A percentile compares a stretch with the other conserved stretches of the same genome.
Conservation (phyloP, 30 jellyfish, hydroid and myxozoan species). For the Clytia hemisphaerica region DNA sequence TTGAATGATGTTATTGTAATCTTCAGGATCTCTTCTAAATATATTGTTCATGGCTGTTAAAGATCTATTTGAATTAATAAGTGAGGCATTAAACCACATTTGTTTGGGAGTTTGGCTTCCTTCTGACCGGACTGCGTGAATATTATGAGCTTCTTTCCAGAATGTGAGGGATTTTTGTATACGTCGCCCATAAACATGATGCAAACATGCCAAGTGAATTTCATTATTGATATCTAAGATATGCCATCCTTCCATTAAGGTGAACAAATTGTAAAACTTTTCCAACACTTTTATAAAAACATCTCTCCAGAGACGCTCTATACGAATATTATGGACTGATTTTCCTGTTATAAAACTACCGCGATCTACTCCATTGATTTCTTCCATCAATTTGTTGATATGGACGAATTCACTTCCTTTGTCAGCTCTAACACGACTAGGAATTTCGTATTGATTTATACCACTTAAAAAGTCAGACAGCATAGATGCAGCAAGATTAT, state of each 20-base stretch:
- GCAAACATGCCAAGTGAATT: slow-evolving; percentile 14
- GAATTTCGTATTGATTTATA: slow-evolving; percentile 8
- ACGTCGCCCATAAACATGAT: slow-evolving; percentile 4
- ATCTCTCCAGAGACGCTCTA: slow-evolving; percentile 30
- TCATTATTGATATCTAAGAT: slow-evolving; percentile 11
- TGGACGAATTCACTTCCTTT: slow-evolving; percentile 8
- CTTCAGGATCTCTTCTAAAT: slow-evolving; percentile 4
- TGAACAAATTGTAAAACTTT: slow-evolving; percentile 14
- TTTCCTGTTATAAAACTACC: slow-evolving; percentile 19
- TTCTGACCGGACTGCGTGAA: slow-evolving; percentile 29
- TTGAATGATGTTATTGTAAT: not conserved
- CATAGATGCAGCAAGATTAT: slow-evolving; percentile 18
- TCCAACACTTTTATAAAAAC: slow-evolving; percentile 29
- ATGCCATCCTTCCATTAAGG: slow-evolving; percentile 15
- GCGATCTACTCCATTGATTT: slow-evolving; percentile 15
- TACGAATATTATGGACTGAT: slow-evolving; percentile 25
- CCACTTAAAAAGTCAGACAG: slow-evolving; percentile 3
- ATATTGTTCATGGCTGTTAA: slow-evolving; percentile 17
- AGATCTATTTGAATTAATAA: not conserved
- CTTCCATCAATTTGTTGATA: slow-evolving; percentile 17
- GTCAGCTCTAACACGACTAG: slow-evolving; percentile 20
- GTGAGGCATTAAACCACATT: slow-evolving; percentile 7
- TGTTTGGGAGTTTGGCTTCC: slow-evolving; percentile 19
- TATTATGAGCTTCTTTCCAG: slow-evolving; percentile 24
- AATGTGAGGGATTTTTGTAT: slow-evolving; percentile 1